phyloP scores from a whole-genome alignment of 1,140 invertebrate species.

The Venustaconcha ellipsiformis region DNA sequence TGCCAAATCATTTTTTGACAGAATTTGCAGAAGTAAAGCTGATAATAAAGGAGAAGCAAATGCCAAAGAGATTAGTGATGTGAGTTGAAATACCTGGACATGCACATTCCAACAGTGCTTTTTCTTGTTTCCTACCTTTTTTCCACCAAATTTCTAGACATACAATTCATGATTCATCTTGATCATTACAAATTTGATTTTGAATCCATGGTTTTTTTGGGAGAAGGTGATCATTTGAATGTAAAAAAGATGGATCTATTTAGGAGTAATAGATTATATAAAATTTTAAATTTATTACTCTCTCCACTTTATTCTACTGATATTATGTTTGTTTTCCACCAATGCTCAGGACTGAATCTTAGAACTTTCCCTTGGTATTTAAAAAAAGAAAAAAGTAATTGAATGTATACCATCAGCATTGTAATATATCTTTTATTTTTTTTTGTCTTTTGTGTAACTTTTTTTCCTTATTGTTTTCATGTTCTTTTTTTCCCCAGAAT shows the following conservation, averaged over 20 bases:
- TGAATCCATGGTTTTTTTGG: too few relatives aligned
- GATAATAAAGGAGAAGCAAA: constrained; percentile 87
- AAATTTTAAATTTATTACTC: too few relatives aligned
- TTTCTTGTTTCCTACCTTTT: background rate
- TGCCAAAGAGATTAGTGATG: constrained; percentile 90
- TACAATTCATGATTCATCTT: background rate
- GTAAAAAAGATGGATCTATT: background rate
- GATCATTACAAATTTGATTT: background rate
- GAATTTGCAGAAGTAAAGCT: constrained; percentile 83
- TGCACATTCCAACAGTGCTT: background rate
- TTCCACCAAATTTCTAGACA: background rate
- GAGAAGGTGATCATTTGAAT: background rate
- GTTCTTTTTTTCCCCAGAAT: constrained; percentile 49
- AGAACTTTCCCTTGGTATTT: too few relatives aligned
- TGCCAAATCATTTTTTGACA: constrained; percentile 48
- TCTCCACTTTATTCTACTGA: background rate
- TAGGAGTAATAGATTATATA: background rate
- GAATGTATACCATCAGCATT: background rate
- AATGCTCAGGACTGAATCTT: too few relatives aligned
- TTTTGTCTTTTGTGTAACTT: background rate
- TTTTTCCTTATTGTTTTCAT: constrained; percentile 1
- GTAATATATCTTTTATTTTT: background rate
- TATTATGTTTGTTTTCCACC: constrained; percentile 1
- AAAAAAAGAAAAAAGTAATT: too few relatives aligned
- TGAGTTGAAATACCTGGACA: constrained; percentile 44